These are phyloP conservation scores for Tetraodon nigroviridis DNA, from an alignment of 2,113 vertebrate genomes.

Conservation along the genomic window DNA sequence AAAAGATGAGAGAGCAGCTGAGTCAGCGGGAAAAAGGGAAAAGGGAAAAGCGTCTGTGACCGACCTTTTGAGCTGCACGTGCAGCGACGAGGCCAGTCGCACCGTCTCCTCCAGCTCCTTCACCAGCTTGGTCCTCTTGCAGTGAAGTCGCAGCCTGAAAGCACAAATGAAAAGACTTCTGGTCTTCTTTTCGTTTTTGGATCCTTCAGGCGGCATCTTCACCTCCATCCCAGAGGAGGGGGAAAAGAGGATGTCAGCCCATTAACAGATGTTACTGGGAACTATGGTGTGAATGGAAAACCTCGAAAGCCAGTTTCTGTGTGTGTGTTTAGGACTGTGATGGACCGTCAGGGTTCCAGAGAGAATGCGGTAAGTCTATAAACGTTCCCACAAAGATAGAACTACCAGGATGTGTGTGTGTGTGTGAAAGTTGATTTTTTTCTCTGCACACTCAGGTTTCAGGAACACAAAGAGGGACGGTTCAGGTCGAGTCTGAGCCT, in stretches of 20 bases:
- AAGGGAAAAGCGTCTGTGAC: too few relatives aligned
- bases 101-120: constrained; percentile 91
- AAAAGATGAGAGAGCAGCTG: too few relatives aligned
- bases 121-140: constrained; percentile 89
- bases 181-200: too few relatives aligned
- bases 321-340: background rate
- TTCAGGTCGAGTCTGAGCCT: constrained; percentile 49
- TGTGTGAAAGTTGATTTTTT: constrained; percentile 22
- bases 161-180: too few relatives aligned
- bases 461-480: constrained; percentile 51
- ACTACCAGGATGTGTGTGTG: background rate
- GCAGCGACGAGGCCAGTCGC: constrained; percentile 79
- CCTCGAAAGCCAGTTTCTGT: background rate
- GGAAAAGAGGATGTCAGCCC: background rate
- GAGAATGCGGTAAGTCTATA: too few relatives aligned
- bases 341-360: too few relatives aligned
- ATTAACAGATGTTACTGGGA: constrained; percentile 25
- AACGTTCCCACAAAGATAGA: too few relatives aligned
- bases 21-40: too few relatives aligned
- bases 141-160: constrained; percentile 85
- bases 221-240: too few relatives aligned
- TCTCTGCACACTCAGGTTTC: constrained; percentile 43
- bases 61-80: constrained; percentile 89
- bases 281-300: constrained; percentile 8
- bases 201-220: too few relatives aligned